phyloP scores from a whole-genome alignment of 30 jellyfish, hydroid and myxozoan genomes.

The Pelagia noctiluca region DNA sequence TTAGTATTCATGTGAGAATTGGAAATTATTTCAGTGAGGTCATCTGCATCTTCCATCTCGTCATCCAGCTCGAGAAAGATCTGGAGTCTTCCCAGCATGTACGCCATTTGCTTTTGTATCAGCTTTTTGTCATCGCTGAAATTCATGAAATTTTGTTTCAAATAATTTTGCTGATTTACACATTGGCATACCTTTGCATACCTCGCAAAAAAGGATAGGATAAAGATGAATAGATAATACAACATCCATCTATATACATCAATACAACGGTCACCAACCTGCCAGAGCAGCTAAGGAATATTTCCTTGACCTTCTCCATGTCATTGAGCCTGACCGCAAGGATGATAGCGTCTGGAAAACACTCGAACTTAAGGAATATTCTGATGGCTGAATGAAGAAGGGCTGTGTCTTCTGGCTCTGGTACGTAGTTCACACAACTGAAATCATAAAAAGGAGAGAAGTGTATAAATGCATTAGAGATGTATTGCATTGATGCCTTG shows the following conservation, averaged over 20 bases:
- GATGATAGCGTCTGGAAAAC: conserved; percentile 84
- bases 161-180: too few species aligned
- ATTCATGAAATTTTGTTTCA: too few species aligned
- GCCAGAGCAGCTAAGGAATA: conserved; percentile 79
- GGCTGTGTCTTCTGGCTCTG: conserved; percentile 96
- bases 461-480: too few species aligned
- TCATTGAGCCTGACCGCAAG: conserved; percentile 91
- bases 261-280: conserved; percentile 38
- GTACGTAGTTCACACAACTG: conserved; percentile 94
- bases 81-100: conserved; percentile 90
- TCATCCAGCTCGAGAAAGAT: conserved; percentile 89
- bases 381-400: conserved; percentile 81
- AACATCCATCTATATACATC: background rate
- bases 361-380: conserved; percentile 72
- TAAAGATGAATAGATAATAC: background rate
- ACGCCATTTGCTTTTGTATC: conserved; percentile 90
- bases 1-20: conserved; percentile 90
- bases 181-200: background rate
- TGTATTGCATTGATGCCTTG: too few species aligned
- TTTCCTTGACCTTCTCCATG: conserved; percentile 77
- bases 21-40: conserved; percentile 81
- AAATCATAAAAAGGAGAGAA: too few species aligned
- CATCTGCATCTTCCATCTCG: conserved; percentile 81
- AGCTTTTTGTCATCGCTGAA: conserved; percentile 80
- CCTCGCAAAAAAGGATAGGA: background rate